These are phyloP conservation scores for Sinocyclocheilus maitianheensis DNA, from an alignment of 2,113 vertebrate genomes.

Conservation along the genomic window DNA sequence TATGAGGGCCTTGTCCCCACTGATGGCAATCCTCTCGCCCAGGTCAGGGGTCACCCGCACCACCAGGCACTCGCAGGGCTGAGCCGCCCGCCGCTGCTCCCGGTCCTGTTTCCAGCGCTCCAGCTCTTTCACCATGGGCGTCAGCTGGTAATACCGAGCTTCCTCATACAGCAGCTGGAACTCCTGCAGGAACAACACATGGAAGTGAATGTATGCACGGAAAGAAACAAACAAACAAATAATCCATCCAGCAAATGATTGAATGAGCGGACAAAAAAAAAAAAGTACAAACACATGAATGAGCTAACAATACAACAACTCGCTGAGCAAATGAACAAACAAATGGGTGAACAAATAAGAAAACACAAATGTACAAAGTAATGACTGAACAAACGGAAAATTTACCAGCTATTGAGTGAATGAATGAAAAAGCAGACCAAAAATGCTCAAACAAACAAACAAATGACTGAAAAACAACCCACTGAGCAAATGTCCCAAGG, in stretches of 20 bases:
- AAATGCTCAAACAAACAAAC: neutral
- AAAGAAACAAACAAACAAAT: neutral
- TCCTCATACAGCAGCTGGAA: conserved; percentile 98
- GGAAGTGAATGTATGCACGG: neutral
- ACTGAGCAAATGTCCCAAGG: neutral
- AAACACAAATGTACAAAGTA: neutral
- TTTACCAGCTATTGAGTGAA: neutral
- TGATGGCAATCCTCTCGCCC: conserved; percentile 93
- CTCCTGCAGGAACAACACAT: conserved; percentile 77
- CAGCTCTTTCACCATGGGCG: conserved; percentile 97
- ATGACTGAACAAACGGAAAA: neutral
- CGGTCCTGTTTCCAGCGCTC: conserved; percentile 98
- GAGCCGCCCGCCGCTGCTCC: conserved; percentile 87
- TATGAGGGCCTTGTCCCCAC: conserved; percentile 95
- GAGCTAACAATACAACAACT: neutral
- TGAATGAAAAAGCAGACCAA: neutral
- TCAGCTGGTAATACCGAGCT: conserved; percentile 96
- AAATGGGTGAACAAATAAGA: neutral
- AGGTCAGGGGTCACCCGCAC: conserved; percentile 95
- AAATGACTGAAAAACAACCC: neutral
- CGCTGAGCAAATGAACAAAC: neutral
- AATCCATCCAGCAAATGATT: neutral
- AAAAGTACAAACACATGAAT: neutral
- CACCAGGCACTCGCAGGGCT: conserved; percentile 96
- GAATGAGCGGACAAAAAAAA: neutral